phyloP scores from a whole-genome alignment of 2,113 vertebrate genomes.

The Stigmatopora nigra region DNA sequence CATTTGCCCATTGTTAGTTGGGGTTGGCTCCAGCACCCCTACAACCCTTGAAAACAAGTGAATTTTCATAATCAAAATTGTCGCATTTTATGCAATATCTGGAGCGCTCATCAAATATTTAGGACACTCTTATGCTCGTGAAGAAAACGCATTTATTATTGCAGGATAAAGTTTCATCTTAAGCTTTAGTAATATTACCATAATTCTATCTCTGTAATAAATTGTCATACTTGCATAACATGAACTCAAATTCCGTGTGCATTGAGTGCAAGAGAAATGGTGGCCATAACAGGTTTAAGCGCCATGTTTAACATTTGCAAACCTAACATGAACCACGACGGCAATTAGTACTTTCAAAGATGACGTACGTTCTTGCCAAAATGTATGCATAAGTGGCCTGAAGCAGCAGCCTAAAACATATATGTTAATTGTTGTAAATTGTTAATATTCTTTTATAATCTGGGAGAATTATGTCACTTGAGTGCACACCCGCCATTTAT shows the following conservation, averaged over 20 bases:
- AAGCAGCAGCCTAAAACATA: conserved; percentile 26
- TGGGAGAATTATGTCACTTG: conserved; percentile 15
- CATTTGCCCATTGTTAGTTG: too few relatives aligned
- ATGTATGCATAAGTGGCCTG: conserved; percentile 9
- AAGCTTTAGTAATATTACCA: neutral
- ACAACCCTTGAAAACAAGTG: too few relatives aligned
- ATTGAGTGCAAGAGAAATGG: neutral
- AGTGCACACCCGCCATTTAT: conserved; percentile 3
- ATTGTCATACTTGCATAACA: neutral
- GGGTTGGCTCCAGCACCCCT: too few relatives aligned
- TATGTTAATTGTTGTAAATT: conserved; percentile 22
- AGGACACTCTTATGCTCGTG: too few relatives aligned
- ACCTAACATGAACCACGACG: conserved; percentile 10
- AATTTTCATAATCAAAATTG: too few relatives aligned
- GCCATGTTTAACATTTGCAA: neutral
- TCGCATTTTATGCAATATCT: too few relatives aligned
- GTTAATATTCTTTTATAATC: conserved; percentile 2
- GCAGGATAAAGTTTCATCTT: too few relatives aligned
- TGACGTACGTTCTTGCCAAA: conserved; percentile 8
- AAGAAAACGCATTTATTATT: too few relatives aligned
- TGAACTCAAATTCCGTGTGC: neutral
- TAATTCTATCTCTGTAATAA: neutral
- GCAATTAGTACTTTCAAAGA: conserved; percentile 11
- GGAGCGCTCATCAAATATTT: too few relatives aligned
- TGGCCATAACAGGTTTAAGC: neutral